A percentile compares a stretch with the other conserved stretches of the same genome.
Conservation (phyloP, 1,140 invertebrate genomes). For the Drosophila sproati region DNA sequence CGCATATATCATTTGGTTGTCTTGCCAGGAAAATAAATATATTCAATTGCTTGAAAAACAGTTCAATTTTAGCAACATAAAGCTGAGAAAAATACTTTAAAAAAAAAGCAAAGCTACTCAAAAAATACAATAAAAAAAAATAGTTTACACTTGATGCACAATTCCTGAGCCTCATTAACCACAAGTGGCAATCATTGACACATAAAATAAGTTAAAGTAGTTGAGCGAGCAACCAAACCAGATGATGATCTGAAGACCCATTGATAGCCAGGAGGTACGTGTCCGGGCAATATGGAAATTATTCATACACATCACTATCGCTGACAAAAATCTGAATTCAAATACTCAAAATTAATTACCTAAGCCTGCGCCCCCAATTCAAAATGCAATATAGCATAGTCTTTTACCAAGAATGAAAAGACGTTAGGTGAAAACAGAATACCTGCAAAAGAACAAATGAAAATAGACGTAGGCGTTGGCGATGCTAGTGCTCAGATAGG, state of each 20-base stretch:
- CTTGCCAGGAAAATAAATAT: not conserved
- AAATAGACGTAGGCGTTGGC: conserved; percentile 36
- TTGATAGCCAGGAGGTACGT: conserved; percentile 40
- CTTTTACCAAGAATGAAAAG: conserved; percentile 1
- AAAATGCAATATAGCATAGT: conserved; percentile 15
- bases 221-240: conserved; percentile 27
- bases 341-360: conserved; percentile 76
- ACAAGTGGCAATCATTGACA: conserved; percentile 47
- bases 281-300: conserved; percentile 44
- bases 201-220: conserved; percentile 40
- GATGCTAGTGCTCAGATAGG: conserved; percentile 56
- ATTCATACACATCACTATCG: conserved; percentile 47
- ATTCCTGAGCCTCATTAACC: conserved; percentile 48
- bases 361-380: conserved; percentile 37
- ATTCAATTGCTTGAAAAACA: not conserved
- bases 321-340: conserved; percentile 57
- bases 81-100: too few species aligned
- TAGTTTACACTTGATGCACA: conserved; percentile 23
- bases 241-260: conserved; percentile 23
- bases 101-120: too few species aligned
- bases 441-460: conserved; percentile 30
- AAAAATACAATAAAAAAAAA: not conserved
- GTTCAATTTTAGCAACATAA: too few species aligned
- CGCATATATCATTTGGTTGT: conserved; percentile 34
- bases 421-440: conserved; percentile 25